Percentiles rank a stretch among this genome's conserved stretches.
Evolutionary conservation across 1,140 invertebrate genomes (phyloP).

Genomic region (Wasmannia auropunctata): DNA sequence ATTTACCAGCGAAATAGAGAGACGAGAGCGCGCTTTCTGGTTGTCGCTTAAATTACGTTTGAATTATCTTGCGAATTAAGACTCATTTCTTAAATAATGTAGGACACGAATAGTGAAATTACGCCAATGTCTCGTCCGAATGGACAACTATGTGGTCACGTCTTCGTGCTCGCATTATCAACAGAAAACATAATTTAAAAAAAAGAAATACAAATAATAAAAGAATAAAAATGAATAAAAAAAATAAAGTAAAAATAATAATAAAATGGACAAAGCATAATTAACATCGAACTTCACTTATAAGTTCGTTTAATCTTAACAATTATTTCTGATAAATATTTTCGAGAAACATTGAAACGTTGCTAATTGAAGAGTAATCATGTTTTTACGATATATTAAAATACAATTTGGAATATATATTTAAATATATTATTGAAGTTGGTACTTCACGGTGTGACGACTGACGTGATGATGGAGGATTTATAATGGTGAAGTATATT

Average conservation of each 20-base stretch:
- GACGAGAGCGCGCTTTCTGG: constrained; percentile 4
- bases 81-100: neutral
- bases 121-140: too few species aligned
- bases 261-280: too few species aligned
- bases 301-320: too few species aligned
- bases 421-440: neutral
- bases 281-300: too few species aligned
- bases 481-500: constrained; percentile 3
- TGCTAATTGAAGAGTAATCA: neutral
- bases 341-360: neutral
- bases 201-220: too few species aligned
- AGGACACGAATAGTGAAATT: neutral
- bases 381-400: neutral
- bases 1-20: constrained; percentile 31
- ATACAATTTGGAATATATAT: neutral
- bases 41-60: constrained; percentile 2
- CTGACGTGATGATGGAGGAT: neutral
- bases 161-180: too few species aligned
- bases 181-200: too few species aligned
- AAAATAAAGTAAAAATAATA: too few species aligned
- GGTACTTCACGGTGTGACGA: neutral
- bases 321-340: neutral
- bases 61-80: neutral
- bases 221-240: too few species aligned
- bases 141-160: too few species aligned